Conservation (phyloP, 2,797 vertebrate genomes). For the Luscinia megarhynchos region DNA sequence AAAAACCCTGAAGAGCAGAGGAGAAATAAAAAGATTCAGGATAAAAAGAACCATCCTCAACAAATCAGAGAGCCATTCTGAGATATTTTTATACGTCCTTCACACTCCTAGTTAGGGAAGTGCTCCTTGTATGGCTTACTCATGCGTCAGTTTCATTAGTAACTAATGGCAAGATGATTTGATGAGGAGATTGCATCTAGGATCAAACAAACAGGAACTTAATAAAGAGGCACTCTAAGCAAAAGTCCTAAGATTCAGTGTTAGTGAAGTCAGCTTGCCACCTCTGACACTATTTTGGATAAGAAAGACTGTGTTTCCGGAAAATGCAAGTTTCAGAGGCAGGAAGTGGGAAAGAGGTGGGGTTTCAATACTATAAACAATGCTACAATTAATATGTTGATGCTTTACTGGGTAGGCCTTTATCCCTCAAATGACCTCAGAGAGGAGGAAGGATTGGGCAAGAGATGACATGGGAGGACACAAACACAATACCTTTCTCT, state of each 20-base stretch:
- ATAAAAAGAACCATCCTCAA: background rate
- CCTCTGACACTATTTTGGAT: background rate
- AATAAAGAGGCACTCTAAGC: background rate
- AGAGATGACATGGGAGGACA: background rate
- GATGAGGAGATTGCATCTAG: background rate
- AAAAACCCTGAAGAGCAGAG: background rate
- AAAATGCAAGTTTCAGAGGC: background rate
- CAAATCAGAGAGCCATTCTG: background rate
- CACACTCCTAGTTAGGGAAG: background rate
- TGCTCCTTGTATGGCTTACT: background rate
- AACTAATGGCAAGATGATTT: constrained; percentile 14
- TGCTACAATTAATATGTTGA: constrained; percentile 32
- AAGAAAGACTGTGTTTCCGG: background rate
- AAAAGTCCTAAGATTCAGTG: background rate
- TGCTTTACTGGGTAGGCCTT: constrained; percentile 19
- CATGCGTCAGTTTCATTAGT: background rate
- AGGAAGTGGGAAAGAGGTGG: constrained; percentile 19
- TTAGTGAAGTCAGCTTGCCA: background rate
- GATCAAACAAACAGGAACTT: background rate
- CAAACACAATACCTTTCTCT: constrained; percentile 18
- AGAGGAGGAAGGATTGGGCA: constrained; percentile 20
- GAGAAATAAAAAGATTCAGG: background rate
- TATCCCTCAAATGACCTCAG: constrained; percentile 41
- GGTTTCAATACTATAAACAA: constrained; percentile 8
- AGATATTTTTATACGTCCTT: background rate